A percentile compares a stretch with the other conserved stretches of the same genome.
phyloP scores from a whole-genome alignment of 2,113 vertebrate species.

The Chaetura pelagica region DNA sequence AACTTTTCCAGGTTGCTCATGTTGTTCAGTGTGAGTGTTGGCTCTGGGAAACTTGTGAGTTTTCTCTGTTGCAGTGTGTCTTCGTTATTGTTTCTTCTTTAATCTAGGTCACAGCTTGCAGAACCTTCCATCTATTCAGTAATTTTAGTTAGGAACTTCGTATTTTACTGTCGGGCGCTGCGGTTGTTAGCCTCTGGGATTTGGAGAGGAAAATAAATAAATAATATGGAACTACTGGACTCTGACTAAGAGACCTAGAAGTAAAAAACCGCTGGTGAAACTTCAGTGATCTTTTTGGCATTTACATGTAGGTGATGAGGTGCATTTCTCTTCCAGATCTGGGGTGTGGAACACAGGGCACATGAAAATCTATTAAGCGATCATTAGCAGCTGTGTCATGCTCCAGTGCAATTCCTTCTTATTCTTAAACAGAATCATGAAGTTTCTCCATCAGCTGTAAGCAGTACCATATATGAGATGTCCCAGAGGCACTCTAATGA shows the following conservation, averaged over 20 bases:
- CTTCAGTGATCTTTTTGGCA: neutral
- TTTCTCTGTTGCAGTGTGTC: neutral
- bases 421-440: neutral
- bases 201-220: neutral
- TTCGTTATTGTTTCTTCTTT: neutral
- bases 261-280: neutral
- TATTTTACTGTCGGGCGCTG: neutral
- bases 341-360: neutral
- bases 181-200: neutral
- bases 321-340: neutral
- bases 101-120: neutral
- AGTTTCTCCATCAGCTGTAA: neutral
- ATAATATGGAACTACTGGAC: neutral
- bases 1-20: neutral
- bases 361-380: neutral
- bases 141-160: neutral
- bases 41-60: neutral
- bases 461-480: neutral
- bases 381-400: neutral
- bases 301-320: neutral
- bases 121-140: neutral
- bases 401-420: neutral
- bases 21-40: accelerated
- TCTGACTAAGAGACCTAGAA: neutral
- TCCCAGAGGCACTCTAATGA: neutral